Conservation (phyloP, 1,140 invertebrate genomes). For the Bombus consobrinus region DNA sequence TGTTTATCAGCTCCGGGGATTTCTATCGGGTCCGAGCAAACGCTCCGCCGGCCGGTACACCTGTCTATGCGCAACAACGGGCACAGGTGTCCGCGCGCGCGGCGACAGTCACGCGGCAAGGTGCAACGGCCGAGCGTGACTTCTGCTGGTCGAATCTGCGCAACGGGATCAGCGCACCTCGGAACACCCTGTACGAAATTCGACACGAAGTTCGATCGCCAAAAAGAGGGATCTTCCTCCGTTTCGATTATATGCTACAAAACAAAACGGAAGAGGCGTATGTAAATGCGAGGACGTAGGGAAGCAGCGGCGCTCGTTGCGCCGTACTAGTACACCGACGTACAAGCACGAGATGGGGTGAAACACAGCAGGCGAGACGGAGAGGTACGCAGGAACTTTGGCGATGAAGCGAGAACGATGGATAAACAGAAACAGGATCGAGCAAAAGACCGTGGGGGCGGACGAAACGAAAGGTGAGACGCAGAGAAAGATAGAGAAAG, state of each 20-base stretch:
- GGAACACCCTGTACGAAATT: not conserved
- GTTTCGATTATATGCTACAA: too few species aligned
- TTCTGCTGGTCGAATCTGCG: slow-evolving; percentile 40
- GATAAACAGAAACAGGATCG: slow-evolving; percentile 28
- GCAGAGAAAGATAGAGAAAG: not conserved
- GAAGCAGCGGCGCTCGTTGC: not conserved
- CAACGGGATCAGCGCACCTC: too few species aligned
- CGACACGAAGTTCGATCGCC: not conserved
- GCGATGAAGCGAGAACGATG: not conserved
- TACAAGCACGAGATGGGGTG: not conserved
- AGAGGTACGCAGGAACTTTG: not conserved
- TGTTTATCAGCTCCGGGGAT: slow-evolving; percentile 51
- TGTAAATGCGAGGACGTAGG: too few species aligned
- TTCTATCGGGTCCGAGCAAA: slow-evolving; percentile 23
- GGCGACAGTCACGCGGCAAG: slow-evolving; percentile 51
- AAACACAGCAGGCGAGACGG: too few species aligned
- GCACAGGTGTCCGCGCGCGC: slow-evolving; percentile 33
- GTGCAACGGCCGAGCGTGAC: slow-evolving; percentile 60
- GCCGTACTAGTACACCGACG: not conserved
- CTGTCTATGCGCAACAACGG: slow-evolving; percentile 33
- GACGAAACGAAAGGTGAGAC: not conserved
- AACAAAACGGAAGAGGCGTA: not conserved
- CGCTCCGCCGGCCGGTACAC: slow-evolving; percentile 24
- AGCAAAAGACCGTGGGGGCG: slow-evolving; percentile 10
- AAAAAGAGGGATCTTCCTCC: not conserved